A percentile compares a stretch with the other conserved stretches of the same genome.
These are phyloP conservation scores for Chesias legatella DNA, from an alignment of 2,888 invertebrate species.

Conservation along the genomic window DNA sequence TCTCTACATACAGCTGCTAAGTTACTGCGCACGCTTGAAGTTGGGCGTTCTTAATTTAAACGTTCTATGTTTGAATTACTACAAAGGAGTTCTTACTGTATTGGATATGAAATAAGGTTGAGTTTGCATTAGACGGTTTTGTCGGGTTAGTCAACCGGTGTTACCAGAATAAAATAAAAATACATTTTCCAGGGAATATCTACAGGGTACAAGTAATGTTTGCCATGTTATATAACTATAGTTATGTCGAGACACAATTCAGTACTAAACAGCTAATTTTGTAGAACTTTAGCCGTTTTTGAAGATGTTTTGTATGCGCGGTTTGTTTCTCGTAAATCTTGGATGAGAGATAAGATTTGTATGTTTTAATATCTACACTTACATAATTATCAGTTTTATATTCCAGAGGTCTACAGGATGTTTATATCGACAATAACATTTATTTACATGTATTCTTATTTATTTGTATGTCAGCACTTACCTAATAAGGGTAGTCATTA, in stretches of 20 bases:
- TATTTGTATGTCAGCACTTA: no score
- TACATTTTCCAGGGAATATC: constrained; percentile 77
- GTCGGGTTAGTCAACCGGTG: constrained; percentile 40
- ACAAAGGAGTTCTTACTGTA: constrained; percentile 31
- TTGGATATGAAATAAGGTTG: constrained; percentile 12
- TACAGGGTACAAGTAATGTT: constrained; percentile 74
- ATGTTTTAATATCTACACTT: background rate
- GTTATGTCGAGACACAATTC: constrained; percentile 46
- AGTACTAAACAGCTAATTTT: constrained; percentile 73
- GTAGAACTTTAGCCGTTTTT: constrained; percentile 49
- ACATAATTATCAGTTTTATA: constrained; percentile 3
- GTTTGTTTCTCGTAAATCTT: constrained; percentile 8
- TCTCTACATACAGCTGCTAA: constrained; percentile 72
- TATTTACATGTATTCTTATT: no score
- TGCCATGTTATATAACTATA: constrained; percentile 53
- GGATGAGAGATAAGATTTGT: background rate
- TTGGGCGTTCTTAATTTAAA: constrained; percentile 38
- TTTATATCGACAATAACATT: no score
- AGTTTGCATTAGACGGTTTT: constrained; percentile 23
- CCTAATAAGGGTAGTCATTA: no score
- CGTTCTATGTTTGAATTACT: constrained; percentile 32
- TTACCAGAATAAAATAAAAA: constrained; percentile 69
- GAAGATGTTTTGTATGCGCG: constrained; percentile 21
- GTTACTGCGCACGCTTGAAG: constrained; percentile 60
- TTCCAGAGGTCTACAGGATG: background rate